Evolutionary conservation across 2,113 vertebrate species (phyloP).

Genomic region (Lampris incognitus): DNA sequence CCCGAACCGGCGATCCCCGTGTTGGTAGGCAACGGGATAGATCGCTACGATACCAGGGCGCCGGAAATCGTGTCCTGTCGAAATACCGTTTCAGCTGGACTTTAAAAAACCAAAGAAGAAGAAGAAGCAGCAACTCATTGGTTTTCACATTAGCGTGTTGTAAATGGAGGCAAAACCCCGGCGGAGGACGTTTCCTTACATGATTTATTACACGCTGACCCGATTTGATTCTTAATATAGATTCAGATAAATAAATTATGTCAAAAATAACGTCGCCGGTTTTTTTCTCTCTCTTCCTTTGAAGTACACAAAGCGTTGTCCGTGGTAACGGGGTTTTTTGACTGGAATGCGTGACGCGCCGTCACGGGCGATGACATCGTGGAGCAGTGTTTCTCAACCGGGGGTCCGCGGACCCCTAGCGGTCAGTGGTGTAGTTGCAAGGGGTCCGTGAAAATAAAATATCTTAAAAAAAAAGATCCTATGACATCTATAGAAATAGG

Average conservation of each 20-base stretch:
- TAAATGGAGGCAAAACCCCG: background rate
- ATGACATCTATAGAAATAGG: too few relatives aligned
- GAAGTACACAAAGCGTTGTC: background rate
- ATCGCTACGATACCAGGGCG: too few relatives aligned
- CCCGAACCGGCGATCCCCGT: too few relatives aligned
- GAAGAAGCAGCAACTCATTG: background rate
- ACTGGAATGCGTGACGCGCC: background rate
- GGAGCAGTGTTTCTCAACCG: background rate
- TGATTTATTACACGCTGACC: slow-evolving; percentile 17
- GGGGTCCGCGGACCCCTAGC: too few relatives aligned
- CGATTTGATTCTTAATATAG: background rate
- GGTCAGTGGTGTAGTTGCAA: too few relatives aligned
- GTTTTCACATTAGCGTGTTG: slow-evolving; percentile 6
- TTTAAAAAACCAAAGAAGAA: too few relatives aligned
- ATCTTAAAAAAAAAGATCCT: too few relatives aligned
- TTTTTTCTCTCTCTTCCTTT: background rate
- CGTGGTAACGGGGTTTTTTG: too few relatives aligned
- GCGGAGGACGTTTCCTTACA: slow-evolving; percentile 6
- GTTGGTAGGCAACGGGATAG: too few relatives aligned
- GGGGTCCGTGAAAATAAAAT: too few relatives aligned
- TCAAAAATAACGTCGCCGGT: background rate
- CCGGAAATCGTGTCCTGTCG: too few relatives aligned
- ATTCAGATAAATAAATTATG: background rate
- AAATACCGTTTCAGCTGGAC: too few relatives aligned
- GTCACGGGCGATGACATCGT: slow-evolving; percentile 36